Evolutionary conservation across 2,888 invertebrate genomes (phyloP).

Genomic region (Lissocephala sabroskyi): DNA sequence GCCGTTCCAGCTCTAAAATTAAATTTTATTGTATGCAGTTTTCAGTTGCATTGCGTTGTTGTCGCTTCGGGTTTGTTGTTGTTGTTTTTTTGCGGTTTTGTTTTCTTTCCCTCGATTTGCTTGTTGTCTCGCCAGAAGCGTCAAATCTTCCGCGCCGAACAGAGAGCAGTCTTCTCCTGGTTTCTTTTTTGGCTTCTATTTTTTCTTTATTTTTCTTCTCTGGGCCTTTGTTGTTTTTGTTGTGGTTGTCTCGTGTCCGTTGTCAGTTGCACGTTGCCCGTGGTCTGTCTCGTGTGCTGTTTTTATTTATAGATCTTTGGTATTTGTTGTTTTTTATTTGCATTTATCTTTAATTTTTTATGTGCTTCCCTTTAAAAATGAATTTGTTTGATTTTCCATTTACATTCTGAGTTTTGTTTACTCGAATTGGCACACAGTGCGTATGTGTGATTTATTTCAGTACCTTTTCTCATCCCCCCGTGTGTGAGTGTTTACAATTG

Average conservation of each 20-base stretch:
- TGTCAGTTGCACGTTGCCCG: slow-evolving; percentile 26
- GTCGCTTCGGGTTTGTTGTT: slow-evolving; percentile 26
- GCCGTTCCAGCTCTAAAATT: slow-evolving; percentile 48
- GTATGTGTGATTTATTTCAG: slow-evolving; percentile 42
- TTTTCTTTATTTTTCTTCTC: not conserved
- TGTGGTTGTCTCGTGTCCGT: slow-evolving; percentile 35
- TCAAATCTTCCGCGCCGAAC: slow-evolving; percentile 22
- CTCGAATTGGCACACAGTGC: slow-evolving; percentile 58
- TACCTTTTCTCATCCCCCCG: not conserved
- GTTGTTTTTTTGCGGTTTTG: slow-evolving; percentile 38
- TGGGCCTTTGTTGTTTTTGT: slow-evolving; percentile 15
- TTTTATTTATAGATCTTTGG: slow-evolving; percentile 48
- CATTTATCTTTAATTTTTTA: slow-evolving; percentile 4
- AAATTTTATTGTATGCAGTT: slow-evolving; percentile 54
- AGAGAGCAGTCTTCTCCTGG: not conserved
- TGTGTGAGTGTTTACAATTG: slow-evolving; percentile 4
- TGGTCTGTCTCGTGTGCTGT: slow-evolving; percentile 22
- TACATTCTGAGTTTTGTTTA: slow-evolving; percentile 55
- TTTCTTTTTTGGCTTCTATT: not conserved
- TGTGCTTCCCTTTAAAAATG: slow-evolving; percentile 13
- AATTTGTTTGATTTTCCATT: slow-evolving; percentile 61
- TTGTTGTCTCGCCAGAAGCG: slow-evolving; percentile 33
- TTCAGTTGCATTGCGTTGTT: slow-evolving; percentile 23
- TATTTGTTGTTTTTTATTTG: slow-evolving; percentile 13
- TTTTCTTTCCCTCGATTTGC: slow-evolving; percentile 14